Evolutionary conservation across 2,113 vertebrate species (phyloP).

Genomic region (Brachyhypopomus gauderio): DNA sequence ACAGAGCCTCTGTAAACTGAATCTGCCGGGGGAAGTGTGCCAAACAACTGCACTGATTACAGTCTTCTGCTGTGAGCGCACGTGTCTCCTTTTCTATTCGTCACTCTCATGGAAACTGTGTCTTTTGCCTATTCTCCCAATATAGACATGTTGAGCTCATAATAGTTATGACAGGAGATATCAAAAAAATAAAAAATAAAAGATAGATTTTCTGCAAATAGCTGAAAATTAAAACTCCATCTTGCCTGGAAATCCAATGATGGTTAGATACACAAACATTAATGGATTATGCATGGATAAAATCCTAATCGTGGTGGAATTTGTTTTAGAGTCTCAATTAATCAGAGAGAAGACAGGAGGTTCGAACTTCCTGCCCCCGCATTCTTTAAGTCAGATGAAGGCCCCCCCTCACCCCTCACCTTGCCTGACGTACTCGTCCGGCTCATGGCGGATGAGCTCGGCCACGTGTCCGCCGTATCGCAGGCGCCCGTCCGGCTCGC

Average conservation of each 20-base stretch:
- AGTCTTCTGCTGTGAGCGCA: not conserved
- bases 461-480: conserved; percentile 83
- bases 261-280: conserved; percentile 42
- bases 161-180: conserved; percentile 8
- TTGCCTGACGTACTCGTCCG: conserved; percentile 83
- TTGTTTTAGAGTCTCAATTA: conserved; percentile 45
- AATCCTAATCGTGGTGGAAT: conserved; percentile 31
- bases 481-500: conserved; percentile 81
- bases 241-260: conserved; percentile 32
- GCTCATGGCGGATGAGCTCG: conserved; percentile 83
- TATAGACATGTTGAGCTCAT: not conserved
- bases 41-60: not conserved
- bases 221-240: conserved; percentile 44
- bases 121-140: not conserved
- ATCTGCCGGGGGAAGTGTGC: not conserved
- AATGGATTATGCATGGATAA: conserved; percentile 42
- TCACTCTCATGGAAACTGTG: not conserved
- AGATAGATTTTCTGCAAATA: conserved; percentile 32
- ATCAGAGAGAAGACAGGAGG: conserved; percentile 23
- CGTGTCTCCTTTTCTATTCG: not conserved
- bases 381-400: not conserved
- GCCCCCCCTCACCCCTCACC: conserved; percentile 64
- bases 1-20: not conserved
- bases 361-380: not conserved
- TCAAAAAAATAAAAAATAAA: not conserved